Percentiles rank a stretch among this genome's conserved stretches.
phyloP scores from a whole-genome alignment of 2,888 invertebrate genomes.

The Athalia circularis region DNA sequence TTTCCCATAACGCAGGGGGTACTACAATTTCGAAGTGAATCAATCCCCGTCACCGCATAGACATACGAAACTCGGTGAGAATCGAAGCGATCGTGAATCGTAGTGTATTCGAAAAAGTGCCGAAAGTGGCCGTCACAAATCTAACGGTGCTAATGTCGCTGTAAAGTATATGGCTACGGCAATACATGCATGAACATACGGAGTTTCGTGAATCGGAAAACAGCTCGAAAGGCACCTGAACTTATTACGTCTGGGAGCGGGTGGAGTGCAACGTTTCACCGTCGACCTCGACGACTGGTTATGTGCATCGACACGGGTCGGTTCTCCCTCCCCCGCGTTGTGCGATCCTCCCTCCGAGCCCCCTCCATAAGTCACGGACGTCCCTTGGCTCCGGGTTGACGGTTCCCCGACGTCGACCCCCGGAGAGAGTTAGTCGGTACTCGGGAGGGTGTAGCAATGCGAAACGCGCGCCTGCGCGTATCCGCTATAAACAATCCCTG shows the following conservation, averaged over 20 bases:
- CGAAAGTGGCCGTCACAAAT: too few relatives aligned
- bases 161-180: background rate
- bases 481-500: conserved; percentile 70
- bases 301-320: conserved; percentile 16
- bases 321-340: conserved; percentile 45
- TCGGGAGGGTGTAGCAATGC: conserved; percentile 40
- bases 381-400: conserved; percentile 48
- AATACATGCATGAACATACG: background rate
- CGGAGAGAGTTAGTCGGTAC: conserved; percentile 38
- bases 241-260: background rate
- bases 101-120: too few relatives aligned
- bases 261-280: conserved; percentile 30
- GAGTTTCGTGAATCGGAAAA: too few relatives aligned
- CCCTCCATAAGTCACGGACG: conserved; percentile 47
- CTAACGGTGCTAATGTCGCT: too few relatives aligned
- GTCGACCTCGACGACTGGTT: conserved; percentile 21
- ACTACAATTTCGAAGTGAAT: too few relatives aligned
- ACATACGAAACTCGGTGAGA: too few relatives aligned
- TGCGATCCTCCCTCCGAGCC: conserved; percentile 45
- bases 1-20: too few relatives aligned
- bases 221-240: background rate
- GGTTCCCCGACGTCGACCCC: conserved; percentile 49
- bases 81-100: too few relatives aligned
- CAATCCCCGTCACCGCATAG: too few relatives aligned
- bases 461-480: conserved; percentile 59